Conservation (phyloP, 2,888 invertebrate genomes). For the Aphodius sticticus region DNA sequence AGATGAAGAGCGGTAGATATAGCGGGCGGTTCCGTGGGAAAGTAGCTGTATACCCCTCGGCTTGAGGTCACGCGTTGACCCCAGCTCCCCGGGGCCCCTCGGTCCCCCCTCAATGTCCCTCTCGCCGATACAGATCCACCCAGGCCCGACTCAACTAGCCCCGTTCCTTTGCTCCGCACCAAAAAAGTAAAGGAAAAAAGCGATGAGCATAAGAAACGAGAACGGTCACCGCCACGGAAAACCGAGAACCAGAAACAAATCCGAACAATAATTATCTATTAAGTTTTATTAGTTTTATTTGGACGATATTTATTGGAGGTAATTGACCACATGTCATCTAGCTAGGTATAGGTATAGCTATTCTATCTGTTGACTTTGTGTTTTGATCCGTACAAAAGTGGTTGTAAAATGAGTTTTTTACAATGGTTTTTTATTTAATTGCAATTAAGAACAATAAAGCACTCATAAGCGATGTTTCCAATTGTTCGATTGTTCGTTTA, state of each 20-base stretch:
- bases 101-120: conserved; percentile 47
- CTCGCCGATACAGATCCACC: conserved; percentile 59
- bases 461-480: no score
- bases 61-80: conserved; percentile 62
- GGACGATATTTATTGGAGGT: no score
- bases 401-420: no score
- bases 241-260: conserved; percentile 26
- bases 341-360: no score
- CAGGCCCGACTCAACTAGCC: conserved; percentile 41
- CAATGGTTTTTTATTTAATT: no score
- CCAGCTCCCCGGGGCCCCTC: conserved; percentile 51
- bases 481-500: not conserved
- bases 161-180: conserved; percentile 26
- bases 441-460: no score
- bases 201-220: conserved; percentile 6
- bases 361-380: no score
- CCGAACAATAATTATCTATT: conserved; percentile 24
- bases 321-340: no score
- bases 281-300: not conserved
- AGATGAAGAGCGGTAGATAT: conserved; percentile 62
- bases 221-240: conserved; percentile 9
- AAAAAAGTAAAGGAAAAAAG: conserved; percentile 22
- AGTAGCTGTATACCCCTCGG: conserved; percentile 62
- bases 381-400: no score
- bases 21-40: conserved; percentile 63